Base-by-base conservation (phyloP, 2,888 invertebrate species). In the Galeopsomyia nigrocyanea region DNA sequence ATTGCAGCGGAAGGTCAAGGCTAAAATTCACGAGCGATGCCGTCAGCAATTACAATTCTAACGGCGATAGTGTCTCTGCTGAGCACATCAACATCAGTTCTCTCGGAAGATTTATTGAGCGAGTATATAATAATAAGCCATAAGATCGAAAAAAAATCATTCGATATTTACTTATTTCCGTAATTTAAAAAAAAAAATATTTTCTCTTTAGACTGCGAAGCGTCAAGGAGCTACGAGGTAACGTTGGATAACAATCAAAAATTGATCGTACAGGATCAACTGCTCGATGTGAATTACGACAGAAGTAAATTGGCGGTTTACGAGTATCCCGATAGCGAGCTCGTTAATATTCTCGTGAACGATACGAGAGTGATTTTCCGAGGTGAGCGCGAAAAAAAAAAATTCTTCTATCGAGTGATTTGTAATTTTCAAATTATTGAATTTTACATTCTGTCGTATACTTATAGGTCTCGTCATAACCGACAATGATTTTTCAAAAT, bases 311-410 rank as follows among this genome's bases (percentile, higher is more conserved):
- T 76, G 60, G 60, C 65, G 3, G 50, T 75, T 3, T 70, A 68
- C 51, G 47, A 70, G 9, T 63, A 68, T 63, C 73, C 76, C 9
- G 75, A 64, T 16, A 58, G 47, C 22, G 51, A 76, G 13, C 47
- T 60, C n/a, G 68, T 78, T 49, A 73, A 78, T n/a, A 39, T 79
- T 26, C 63, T 71, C 16, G 73, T 78, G 9, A 66, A 77, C n/a
- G 71, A 77, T 26, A 66, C 75, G 0, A 49, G 61, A 6, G 56
- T 78, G 10, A 51, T 60, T 57, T 79, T 80, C 50, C 64, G 51
- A 68, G 79, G 79, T 79, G 62, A 56, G n/a, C n/a, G n/a, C n/a
- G n/a, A n/a, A n/a, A n/a, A n/a, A n/a, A n/a, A n/a, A n/a, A n/a
- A n/a, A n/a, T n/a, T n/a, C n/a, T n/a, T n/a, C n/a, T n/a, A n/a